These are phyloP conservation scores for Spatula clypeata DNA, from an alignment of 2,797 vertebrate species.

Conservation along the genomic window DNA sequence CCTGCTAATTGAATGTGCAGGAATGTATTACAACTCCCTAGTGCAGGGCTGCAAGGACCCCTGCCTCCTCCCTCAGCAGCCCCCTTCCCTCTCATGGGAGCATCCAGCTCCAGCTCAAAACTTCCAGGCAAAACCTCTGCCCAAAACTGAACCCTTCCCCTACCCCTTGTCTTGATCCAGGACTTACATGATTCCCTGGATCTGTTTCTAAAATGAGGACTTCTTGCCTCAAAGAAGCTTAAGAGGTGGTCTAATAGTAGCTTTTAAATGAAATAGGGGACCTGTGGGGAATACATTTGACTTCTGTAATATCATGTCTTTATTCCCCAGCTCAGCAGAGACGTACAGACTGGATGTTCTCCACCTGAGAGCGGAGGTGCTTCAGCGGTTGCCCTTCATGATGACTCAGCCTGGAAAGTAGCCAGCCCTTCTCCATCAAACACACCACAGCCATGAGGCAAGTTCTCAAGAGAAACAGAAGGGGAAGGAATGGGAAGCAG, in stretches of 20 bases:
- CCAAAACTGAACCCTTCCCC: background rate
- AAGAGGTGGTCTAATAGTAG: background rate
- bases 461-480: background rate
- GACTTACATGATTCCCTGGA: background rate
- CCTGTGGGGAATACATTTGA: background rate
- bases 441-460: background rate
- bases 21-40: slow-evolving; percentile 27
- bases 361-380: background rate
- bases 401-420: background rate
- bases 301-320: background rate
- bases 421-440: slow-evolving; percentile 15
- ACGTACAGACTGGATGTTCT: rapidly evolving
- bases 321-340: background rate
- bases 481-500: background rate
- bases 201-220: background rate
- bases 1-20: background rate
- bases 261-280: background rate
- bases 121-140: background rate
- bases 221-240: background rate
- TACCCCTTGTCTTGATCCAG: background rate
- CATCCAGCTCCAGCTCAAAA: background rate
- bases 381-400: background rate
- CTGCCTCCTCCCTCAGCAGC: background rate
- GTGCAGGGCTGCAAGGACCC: background rate
- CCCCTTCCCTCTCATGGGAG: background rate